These are phyloP conservation scores for Callocephalon fimbriatum DNA, from an alignment of 2,113 vertebrate genomes.

Conservation along the genomic window DNA sequence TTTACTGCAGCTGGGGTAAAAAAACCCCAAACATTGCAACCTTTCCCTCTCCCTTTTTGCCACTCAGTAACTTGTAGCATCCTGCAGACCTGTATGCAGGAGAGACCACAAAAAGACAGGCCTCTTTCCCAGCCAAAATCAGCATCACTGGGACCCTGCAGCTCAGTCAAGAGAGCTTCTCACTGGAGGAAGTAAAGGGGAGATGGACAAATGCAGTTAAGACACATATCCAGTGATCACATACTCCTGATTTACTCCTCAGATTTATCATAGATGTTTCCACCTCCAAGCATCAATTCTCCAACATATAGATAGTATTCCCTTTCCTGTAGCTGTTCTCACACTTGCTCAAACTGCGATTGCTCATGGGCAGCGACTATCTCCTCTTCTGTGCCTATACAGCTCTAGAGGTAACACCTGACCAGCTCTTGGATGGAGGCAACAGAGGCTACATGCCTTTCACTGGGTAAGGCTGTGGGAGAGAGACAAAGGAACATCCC, in stretches of 20 bases:
- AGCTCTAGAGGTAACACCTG: background rate
- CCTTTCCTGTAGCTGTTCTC: background rate
- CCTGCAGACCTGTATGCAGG: background rate
- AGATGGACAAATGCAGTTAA: background rate
- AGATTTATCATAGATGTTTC: background rate
- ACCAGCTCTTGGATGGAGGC: background rate
- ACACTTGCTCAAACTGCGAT: background rate
- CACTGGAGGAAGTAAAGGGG: background rate
- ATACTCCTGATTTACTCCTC: background rate
- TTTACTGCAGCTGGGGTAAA: background rate
- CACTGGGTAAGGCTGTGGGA: background rate
- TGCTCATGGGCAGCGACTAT: background rate
- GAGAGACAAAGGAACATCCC: background rate
- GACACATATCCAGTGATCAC: rapidly evolving
- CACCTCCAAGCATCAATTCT: background rate
- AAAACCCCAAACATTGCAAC: background rate
- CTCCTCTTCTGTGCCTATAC: background rate
- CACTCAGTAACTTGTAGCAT: background rate
- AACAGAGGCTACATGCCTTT: background rate
- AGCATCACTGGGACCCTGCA: background rate
- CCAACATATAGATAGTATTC: background rate
- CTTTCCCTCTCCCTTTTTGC: background rate
- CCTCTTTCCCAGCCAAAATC: background rate
- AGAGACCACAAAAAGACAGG: background rate
- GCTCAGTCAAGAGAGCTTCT: background rate